Evolutionary conservation across 2,113 vertebrate genomes (phyloP), one percentile per base, ranked within the genome.

Genomic region (Aldabrachelys gigantea): DNA sequence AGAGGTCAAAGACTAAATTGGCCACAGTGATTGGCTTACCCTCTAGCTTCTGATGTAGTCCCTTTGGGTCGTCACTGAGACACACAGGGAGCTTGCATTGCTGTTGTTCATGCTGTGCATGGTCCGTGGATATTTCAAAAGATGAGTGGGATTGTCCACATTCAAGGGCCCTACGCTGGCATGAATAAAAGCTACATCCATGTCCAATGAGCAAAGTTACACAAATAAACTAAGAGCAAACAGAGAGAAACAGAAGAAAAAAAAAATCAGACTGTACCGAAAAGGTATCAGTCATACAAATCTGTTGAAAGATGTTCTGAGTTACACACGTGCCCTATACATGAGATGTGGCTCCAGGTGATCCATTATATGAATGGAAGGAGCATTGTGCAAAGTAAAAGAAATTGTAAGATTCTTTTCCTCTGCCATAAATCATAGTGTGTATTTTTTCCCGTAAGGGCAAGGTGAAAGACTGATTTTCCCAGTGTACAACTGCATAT

Each of bases 391-490:
- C 49, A 87, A 92, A 96, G 90, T 93, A 81, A 97, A 94, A 92
- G 85, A 82, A 97, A 95, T 88, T 50, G 84, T 93, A 89, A 96
- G 93, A 62, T 96, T 72, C 91, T 97, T 94, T 97, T 97, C 91
- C 97, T 97, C 95, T 95, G 84, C 88, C 89, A 96, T 97, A 97
- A 98, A 97, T 97, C 97, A 96, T 25, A 91, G 79, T 0, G 1
- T 0, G 0, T 49, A 65, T 24, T 54, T 91, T 49, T 59, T 8
- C 52, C 49, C 5, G 16, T 62, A 59, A 79, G 88, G 75, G 41
- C 29, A 82, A 94, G 79, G 89, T 92, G 86, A 80, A 97, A 96
- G 92, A 93, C 31, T 93, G 82, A 91, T 94, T 96, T 93, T 95
- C 85, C 50, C 89, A 81, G 75, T 52, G 57, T 78, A 93, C 72